Conservation (phyloP, 2,888 invertebrate species). For the Ecliptopera silaceata region DNA sequence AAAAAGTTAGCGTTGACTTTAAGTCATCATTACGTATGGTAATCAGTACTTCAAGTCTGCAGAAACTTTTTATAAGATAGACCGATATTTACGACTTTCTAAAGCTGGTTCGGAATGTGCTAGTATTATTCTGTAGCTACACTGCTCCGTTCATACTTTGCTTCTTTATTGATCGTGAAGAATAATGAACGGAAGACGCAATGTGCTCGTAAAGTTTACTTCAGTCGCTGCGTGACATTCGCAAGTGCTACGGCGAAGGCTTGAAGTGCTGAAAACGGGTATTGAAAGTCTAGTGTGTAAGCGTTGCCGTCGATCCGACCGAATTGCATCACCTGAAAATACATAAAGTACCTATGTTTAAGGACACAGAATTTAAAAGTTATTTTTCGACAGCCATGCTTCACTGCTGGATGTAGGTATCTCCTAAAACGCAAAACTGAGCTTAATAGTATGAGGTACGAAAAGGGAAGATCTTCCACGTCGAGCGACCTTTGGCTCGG, state of each 20-base stretch:
- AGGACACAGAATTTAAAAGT: too few species aligned
- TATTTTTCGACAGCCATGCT: too few species aligned
- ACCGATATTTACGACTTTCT: background rate
- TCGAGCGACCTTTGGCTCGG: too few species aligned
- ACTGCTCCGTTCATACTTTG: background rate
- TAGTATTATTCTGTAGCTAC: background rate
- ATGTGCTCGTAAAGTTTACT: slow-evolving; percentile 78
- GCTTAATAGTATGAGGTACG: too few species aligned
- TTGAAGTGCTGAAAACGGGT: slow-evolving; percentile 98
- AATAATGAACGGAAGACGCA: background rate
- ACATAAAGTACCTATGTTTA: too few species aligned
- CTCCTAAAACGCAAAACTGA: too few species aligned
- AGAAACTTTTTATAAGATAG: too few species aligned
- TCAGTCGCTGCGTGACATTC: slow-evolving; percentile 97
- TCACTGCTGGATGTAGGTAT: too few species aligned
- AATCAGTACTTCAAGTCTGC: too few species aligned
- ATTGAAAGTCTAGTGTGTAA: slow-evolving; percentile 99
- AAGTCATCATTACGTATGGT: too few species aligned
- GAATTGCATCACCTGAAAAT: slow-evolving; percentile 97
- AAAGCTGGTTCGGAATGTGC: background rate
- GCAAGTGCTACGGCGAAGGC: slow-evolving; percentile 99
- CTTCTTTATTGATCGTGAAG: background rate
- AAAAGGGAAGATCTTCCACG: too few species aligned
- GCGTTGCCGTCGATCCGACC: slow-evolving; percentile 99
- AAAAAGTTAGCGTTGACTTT: too few species aligned